Percentiles rank a stretch among this genome's conserved stretches.
Evolutionary conservation across 2,888 invertebrate species (phyloP).

Genomic region (Andrena bucephala): DNA sequence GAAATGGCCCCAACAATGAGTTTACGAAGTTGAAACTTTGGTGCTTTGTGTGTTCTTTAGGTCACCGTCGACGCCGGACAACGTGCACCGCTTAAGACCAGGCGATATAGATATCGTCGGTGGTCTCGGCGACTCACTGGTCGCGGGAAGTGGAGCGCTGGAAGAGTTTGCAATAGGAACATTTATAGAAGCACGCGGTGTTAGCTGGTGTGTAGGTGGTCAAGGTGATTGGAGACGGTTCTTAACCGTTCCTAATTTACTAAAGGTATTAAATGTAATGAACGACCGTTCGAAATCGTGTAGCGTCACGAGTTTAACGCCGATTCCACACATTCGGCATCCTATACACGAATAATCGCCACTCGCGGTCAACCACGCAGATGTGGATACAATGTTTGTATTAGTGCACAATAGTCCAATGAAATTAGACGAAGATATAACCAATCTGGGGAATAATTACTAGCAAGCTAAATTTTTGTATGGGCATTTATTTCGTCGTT

Average conservation of each 20-base stretch:
- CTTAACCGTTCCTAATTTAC: constrained; percentile 90
- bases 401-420: no score
- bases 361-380: no score
- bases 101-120: constrained; percentile 91
- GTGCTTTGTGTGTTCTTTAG: constrained; percentile 61
- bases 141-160: constrained; percentile 91
- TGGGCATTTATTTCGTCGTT: no score
- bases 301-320: neutral
- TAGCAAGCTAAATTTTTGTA: no score
- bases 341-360: neutral
- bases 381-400: no score
- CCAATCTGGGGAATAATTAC: no score
- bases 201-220: constrained; percentile 92
- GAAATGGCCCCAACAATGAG: no score
- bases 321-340: neutral
- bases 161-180: constrained; percentile 91
- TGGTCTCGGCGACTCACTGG: constrained; percentile 90
- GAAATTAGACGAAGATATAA: no score
- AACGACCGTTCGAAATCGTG: constrained; percentile 2
- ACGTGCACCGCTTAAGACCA: constrained; percentile 89
- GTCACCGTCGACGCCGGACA: constrained; percentile 85
- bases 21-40: no score
- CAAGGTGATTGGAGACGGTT: constrained; percentile 90
- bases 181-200: constrained; percentile 90
- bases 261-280: constrained; percentile 75